Base-by-base conservation (phyloP, 2,888 invertebrate species). In the Heliconius hortense region DNA sequence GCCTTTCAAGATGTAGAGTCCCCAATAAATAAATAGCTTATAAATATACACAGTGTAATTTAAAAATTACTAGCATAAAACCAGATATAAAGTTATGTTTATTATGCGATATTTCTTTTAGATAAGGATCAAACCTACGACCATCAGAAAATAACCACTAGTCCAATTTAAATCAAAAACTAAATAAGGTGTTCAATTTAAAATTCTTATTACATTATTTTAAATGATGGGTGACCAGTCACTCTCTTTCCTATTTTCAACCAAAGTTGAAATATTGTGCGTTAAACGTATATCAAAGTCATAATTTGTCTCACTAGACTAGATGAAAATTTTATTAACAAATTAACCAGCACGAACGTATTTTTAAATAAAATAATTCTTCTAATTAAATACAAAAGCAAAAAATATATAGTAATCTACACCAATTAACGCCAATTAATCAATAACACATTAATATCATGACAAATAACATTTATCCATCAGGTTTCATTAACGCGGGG, bases 391-490 rank as follows among this genome's bases (percentile, higher is more conserved):
- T 15, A 11, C 24, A 24, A 35, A 11, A 59, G 59, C 5, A 71
- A 71, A 24, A 70, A 35, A 35, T 3, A 60, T 56, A 70, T 59
- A 35, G 24, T 60, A 60, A 59, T 71, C 24, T 18, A 71, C 39
- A 60, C 24, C 59, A 71, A 71, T 71, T 71, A 71, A 71, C 56
- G 85, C 88, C 89, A 87, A 90, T 92, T 89, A 93, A 93, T 93
- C 93, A 92, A 93, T 93, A 90, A 89, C 90, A 90, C 87, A 92
- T 92, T 91, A 91, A 93, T 93, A 90, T 91, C 85, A 87, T 84
- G 90, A 89, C 92, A 90, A 92, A 93, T 93, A 92, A 93, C 93
- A 91, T 90, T 92, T 90, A 86, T 85, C 89, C 88, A 92, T 92
- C 90, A 90, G 90, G 83, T 91, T 87, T 92, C 89, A 91, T 92